A percentile compares a stretch with the other conserved stretches of the same genome.
Conservation (phyloP, 2,113 vertebrate genomes). For the Osmerus mordax region DNA sequence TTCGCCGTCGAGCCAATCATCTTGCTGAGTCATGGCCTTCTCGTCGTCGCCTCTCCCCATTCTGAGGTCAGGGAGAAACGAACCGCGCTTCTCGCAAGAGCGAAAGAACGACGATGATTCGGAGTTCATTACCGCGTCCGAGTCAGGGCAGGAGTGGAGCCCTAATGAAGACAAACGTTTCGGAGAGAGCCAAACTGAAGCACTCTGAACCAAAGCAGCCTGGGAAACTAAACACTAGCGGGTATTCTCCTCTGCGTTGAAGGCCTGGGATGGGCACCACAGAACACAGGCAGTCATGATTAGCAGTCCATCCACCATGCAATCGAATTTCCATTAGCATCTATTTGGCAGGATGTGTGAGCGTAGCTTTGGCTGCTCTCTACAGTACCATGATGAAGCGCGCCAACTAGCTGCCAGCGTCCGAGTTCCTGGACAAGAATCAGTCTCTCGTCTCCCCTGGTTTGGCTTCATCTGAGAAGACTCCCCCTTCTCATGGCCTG, state of each 20-base stretch:
- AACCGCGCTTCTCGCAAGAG: not conserved
- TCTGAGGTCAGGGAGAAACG: too few relatives aligned
- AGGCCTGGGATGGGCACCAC: constrained; percentile 25
- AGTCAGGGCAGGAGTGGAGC: constrained; percentile 5
- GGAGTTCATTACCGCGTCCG: not conserved
- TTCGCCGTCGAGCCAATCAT: not conserved
- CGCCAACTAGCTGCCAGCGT: too few relatives aligned
- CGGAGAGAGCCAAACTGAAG: not conserved
- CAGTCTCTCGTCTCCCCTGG: too few relatives aligned
- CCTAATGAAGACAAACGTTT: constrained; percentile 12
- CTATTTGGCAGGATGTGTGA: constrained; percentile 44
- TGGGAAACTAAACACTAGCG: constrained; percentile 35
- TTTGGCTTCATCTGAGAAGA: too few relatives aligned
- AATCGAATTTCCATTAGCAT: constrained; percentile 38
- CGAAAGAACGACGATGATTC: not conserved
- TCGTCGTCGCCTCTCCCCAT: too few relatives aligned
- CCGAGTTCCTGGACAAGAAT: too few relatives aligned
- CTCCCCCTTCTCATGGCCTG: too few relatives aligned
- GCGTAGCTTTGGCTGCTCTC: constrained; percentile 27
- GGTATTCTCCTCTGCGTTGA: constrained; percentile 17
- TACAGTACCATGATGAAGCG: constrained; percentile 8
- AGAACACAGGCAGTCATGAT: constrained; percentile 51
- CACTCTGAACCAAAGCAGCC: constrained; percentile 7
- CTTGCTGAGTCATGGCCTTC: not conserved
- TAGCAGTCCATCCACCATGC: constrained; percentile 52